Base-by-base conservation (phyloP, 2,888 invertebrate genomes). In the Melitaea athalia region DNA sequence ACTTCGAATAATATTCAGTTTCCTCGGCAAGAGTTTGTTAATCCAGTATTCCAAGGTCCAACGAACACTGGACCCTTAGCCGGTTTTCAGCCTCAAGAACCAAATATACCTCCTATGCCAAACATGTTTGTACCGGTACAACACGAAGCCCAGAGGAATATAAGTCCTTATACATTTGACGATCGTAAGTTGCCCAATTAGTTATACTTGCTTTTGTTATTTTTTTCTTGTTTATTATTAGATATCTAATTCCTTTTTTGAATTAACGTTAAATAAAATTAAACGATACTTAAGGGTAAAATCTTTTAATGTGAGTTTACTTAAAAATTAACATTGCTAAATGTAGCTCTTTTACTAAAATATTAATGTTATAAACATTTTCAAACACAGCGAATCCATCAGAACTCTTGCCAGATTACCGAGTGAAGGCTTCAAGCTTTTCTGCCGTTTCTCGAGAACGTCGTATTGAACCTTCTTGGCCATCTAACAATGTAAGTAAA, bases 391-490 rank as follows among this genome's bases (percentile, higher is more conserved):
- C 76, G 76, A 80, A 77, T 66, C 74, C 75, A 31, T 59, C 77
- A 3, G 82, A 80, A 42, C 67, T 79, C 31, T 71, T 80, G 33
- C 74, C 79, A 0, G 81, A 82, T 11, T 82, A 75, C 71, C 77
- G 77, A 1, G 76, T 79, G 49, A 76, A 79, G 45, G 69, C 53
- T 38, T 47, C 77, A 10, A 71, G 70, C 14, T 85, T 76, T 64
- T 74, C 77, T 4, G 63, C 77, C 5, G 73, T 73, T n/a, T 75
- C 75, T 11, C 71, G 81, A 14, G 81, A 84, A 0, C 74, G 79
- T 5, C 78, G 77, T 11, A 68, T 80, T 0, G 85, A 84, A 7
- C 75, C 78, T 0, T 73, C 81, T 0, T 85, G 84, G 85, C 77
- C 81, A 0, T 64, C 77, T 0, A 77, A 78, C n/a, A 83, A 83